These are phyloP conservation scores for Trogon melanurus DNA, from an alignment of 2,113 vertebrate genomes.

Conservation along the genomic window DNA sequence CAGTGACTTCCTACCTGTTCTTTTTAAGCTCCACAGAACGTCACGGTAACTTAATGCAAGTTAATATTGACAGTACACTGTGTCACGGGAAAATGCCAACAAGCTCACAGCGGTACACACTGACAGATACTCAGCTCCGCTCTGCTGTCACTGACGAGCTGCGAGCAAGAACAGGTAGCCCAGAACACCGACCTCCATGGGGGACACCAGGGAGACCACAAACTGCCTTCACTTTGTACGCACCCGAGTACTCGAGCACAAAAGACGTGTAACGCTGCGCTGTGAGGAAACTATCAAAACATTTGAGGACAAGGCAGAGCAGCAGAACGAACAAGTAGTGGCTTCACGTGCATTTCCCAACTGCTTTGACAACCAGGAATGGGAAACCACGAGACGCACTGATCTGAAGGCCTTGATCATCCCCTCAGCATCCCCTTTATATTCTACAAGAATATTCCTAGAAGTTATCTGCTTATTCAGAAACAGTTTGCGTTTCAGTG, in stretches of 20 bases:
- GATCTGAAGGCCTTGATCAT: neutral
- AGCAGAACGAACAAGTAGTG: neutral
- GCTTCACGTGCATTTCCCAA: neutral
- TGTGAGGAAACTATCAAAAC: neutral
- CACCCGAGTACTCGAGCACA: neutral
- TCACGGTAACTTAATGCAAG: neutral
- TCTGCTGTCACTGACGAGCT: neutral
- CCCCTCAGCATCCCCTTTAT: neutral
- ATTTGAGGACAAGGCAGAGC: neutral
- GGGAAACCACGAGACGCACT: neutral
- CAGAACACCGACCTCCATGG: neutral
- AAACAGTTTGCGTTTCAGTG: slow-evolving; percentile 6
- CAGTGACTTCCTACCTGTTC: neutral
- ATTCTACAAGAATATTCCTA: neutral
- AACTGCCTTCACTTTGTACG: neutral
- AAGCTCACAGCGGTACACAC: neutral
- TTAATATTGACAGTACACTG: neutral
- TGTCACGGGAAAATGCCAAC: slow-evolving; percentile 3
- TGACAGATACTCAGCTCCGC: neutral
- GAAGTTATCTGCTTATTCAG: slow-evolving; percentile 36
- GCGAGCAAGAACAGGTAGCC: neutral
- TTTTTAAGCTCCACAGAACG: neutral
- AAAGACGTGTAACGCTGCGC: neutral
- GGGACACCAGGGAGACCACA: neutral
- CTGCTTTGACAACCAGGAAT: neutral